Base-by-base conservation (phyloP, 30 jellyfish, hydroid and myxozoan genomes). In the Turritopsis rubra region DNA sequence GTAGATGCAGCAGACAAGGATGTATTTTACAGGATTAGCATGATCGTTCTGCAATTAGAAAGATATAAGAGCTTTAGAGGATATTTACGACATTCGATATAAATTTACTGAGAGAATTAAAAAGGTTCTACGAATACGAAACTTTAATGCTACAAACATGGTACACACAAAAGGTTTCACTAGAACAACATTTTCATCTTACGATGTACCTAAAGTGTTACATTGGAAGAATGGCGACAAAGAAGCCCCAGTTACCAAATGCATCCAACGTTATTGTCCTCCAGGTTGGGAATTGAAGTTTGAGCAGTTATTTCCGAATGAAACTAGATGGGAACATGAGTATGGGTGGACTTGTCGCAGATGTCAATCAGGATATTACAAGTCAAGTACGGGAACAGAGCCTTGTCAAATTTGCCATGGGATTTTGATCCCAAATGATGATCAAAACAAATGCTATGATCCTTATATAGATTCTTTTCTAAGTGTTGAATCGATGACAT, bases 281-380 rank as follows among this genome's bases (percentile, higher is more conserved):
- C 77, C 77, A 68, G 77, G 77, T 0, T 68, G 77, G 77, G 77
- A 68, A 68, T 19, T 27, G 0, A 68, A 68, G 30, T 68, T 68
- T 68, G 30, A 68, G 8, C 28, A 27, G 9, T 68, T 68, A 68
- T 22, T 68, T 7, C 19, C 8, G 0, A 68, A 68, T 68, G 77
- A 68, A 68, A 68, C 77, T 0, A 19, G 8, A 0, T 68, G 77
- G 77, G 77, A 27, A 68, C 28, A 27, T n/a, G 77, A 23, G 17
- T 1, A 68, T 27, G 77, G 77, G 17, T 68, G 77, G 77, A 68
- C 77, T 0, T 68, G 77, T 1, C 28, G 77, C 31, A 68, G 21
- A 27, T 68, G 77, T 22, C 9, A 68, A 68, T 7, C 77, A 7
- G 77, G 77, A 0, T 68, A n/a, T 68, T 68, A n/a, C 19, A 68